Evolutionary conservation across 2,888 invertebrate species (phyloP).

Genomic region (Drosophila pseudotakahashii): DNA sequence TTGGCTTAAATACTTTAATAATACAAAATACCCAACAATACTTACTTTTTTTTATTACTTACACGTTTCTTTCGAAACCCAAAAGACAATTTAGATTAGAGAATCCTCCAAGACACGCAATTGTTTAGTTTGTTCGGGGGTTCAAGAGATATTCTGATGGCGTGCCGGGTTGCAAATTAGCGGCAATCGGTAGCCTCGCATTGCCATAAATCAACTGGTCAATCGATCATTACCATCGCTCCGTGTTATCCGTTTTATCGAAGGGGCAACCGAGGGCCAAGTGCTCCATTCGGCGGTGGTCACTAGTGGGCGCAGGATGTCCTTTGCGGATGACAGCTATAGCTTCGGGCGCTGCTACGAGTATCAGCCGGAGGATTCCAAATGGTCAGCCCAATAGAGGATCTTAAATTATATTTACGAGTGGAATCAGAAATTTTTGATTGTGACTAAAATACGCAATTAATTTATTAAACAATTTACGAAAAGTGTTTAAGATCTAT

Average conservation of each 20-base stretch:
- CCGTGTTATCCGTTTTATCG: not conserved
- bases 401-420: not conserved
- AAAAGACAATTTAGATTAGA: not conserved
- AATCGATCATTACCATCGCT: slow-evolving; percentile 55
- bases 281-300: slow-evolving; percentile 18
- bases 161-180: slow-evolving; percentile 51
- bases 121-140: not conserved
- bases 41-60: no score
- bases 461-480: no score
- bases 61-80: no score
- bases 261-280: not conserved
- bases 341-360: slow-evolving; percentile 73
- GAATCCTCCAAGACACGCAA: slow-evolving; percentile 24
- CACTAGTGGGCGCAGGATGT: slow-evolving; percentile 63
- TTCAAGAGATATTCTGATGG: slow-evolving; percentile 30
- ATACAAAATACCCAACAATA: no score
- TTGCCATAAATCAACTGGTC: slow-evolving; percentile 48
- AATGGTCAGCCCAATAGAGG: slow-evolving; percentile 51
- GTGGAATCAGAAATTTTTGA: not conserved
- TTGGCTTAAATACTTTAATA: no score
- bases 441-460: not conserved
- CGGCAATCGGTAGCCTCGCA: slow-evolving; percentile 12
- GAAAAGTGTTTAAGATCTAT: no score
- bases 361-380: slow-evolving; percentile 51
- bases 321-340: slow-evolving; percentile 81